Conservation (phyloP, 2,113 vertebrate genomes). For the Myotis lucifugus region DNA sequence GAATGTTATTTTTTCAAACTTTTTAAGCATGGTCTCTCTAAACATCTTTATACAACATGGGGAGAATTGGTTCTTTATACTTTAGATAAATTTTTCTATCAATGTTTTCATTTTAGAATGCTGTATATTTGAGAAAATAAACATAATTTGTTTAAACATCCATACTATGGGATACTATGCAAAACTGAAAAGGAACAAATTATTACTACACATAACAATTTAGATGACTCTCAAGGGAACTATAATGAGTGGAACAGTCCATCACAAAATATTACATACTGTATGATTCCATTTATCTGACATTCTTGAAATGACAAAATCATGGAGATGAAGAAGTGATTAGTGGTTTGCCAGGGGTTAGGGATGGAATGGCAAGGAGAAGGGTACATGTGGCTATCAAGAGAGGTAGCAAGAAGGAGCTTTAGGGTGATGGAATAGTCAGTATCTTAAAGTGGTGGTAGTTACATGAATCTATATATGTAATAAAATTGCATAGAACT, state of each 20-base stretch:
- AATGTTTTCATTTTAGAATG: conserved; percentile 3
- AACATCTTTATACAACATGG: background rate
- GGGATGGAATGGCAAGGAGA: background rate
- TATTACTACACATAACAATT: background rate
- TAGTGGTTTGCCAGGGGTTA: background rate
- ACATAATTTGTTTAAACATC: background rate
- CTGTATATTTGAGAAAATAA: background rate
- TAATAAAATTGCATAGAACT: background rate
- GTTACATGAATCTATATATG: background rate
- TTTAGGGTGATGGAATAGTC: background rate
- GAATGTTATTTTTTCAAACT: background rate
- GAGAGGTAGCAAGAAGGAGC: background rate
- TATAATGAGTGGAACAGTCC: background rate
- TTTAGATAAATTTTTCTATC: background rate
- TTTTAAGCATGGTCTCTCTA: background rate
- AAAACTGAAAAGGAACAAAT: background rate
- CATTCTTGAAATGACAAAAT: conserved; percentile 10
- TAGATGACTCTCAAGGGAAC: background rate
- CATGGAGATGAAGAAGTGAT: background rate
- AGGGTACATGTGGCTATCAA: background rate
- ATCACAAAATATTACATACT: background rate
- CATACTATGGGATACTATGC: background rate
- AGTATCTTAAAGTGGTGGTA: background rate
- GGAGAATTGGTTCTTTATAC: background rate
- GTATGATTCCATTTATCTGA: background rate